Evolutionary conservation across 2,888 invertebrate species (phyloP), one percentile per base, ranked within the genome.

Genomic region (Caradrina clavipalpis): DNA sequence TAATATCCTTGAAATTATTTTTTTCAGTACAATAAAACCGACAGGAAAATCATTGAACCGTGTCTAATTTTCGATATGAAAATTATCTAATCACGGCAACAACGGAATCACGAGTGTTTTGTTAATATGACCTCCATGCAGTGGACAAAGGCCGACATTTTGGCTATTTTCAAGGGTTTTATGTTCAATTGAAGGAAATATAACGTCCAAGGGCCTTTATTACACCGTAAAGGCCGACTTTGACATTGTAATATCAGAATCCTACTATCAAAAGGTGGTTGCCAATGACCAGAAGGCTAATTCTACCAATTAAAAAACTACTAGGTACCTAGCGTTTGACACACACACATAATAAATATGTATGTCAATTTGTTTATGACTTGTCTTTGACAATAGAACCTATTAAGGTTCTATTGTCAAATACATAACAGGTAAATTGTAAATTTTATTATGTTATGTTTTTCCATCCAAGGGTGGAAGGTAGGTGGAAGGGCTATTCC

Each of bases 41-140:
- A 39, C 19, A 59, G n/a, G 19, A 42, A 55, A 26, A 53, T 31
- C 65, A 75, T 79, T 81, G 79, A 76, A 73, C 45, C 45, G 4
- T 45, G 2, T 19, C 47, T 56, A 11, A 69, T 81, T 76, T 78
- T 21, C 56, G 53, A 50, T 69, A 53, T 75, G 69, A 61, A 68
- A 73, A 81, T 81, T 73, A 81, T 81, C 67, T 74, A 61, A 83
- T 75, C 82, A 83, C 76, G 83, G 57, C 19, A 7, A 17, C 49
- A 62, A 15, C 35, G 22, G 51, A 65, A 69, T 75, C 79, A 74
- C 62, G 70, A 70, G 55, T 60, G 45, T 26, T 53, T 51, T 39
- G 60, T 42, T 67, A 62, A 49, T 50, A 47, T 58, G 49, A 39
- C 78, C 73, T 73, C 57, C 47, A 53, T 31, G 10, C 11, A 56